Evolutionary conservation across 2,888 invertebrate genomes (phyloP).

Genomic region (Drosophila infuscata): DNA sequence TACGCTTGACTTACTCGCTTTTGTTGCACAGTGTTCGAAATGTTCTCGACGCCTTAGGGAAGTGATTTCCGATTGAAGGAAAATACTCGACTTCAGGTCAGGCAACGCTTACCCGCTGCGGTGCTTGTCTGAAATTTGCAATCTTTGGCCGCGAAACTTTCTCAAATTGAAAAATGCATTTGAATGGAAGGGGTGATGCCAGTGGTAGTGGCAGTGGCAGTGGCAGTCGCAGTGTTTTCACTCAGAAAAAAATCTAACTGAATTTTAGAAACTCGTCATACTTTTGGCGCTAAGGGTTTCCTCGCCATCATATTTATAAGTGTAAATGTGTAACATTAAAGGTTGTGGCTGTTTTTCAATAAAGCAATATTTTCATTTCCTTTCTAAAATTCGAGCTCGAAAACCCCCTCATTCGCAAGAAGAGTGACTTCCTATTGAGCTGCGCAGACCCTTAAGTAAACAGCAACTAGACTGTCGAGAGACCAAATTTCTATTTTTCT

Average conservation of each 20-base stretch:
- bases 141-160: constrained; percentile 68
- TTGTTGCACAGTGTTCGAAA: constrained; percentile 10
- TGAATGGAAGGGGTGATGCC: constrained; percentile 25
- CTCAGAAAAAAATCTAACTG: neutral
- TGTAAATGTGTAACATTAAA: neutral
- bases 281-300: neutral
- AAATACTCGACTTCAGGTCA: constrained; percentile 26
- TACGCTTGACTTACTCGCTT: neutral
- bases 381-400: neutral
- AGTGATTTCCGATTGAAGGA: constrained; percentile 46
- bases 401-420: neutral
- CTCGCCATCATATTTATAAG: neutral
- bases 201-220: constrained; percentile 4
- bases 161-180: constrained; percentile 71
- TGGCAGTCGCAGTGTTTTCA: neutral
- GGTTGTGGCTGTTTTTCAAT: neutral
- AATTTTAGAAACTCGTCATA: neutral
- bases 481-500: neutral
- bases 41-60: constrained; percentile 44
- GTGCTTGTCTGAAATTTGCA: constrained; percentile 62
- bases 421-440: neutral
- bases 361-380: neutral
- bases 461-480: neutral
- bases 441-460: neutral
- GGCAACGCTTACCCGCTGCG: constrained; percentile 26